A percentile compares a stretch with the other conserved stretches of the same genome.
Conservation (phyloP, 2,888 invertebrate genomes). For the Spilosoma lubricipeda region DNA sequence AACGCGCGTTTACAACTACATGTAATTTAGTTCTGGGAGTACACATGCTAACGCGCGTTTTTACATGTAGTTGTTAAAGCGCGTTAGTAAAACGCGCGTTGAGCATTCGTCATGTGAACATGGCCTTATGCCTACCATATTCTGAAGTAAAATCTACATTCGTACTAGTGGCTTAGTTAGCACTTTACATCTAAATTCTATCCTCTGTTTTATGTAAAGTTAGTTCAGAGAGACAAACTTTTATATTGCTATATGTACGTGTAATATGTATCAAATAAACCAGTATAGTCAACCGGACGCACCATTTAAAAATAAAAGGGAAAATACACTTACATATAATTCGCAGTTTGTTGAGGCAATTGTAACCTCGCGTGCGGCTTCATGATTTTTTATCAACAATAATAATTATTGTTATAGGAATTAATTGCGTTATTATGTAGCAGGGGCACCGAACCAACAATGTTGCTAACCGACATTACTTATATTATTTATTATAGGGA, state of each 20-base stretch:
- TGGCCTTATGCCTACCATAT: too few relatives aligned
- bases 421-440: slow-evolving; percentile 38
- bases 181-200: too few relatives aligned
- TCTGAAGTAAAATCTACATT: neutral
- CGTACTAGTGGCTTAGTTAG: too few relatives aligned
- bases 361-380: slow-evolving; percentile 19
- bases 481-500: slow-evolving; percentile 49
- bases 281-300: neutral
- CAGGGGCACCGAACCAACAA: slow-evolving; percentile 43
- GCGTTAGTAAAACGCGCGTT: too few relatives aligned
- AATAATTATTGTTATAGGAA: slow-evolving; percentile 33
- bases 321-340: slow-evolving; percentile 13
- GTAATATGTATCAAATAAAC: neutral
- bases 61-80: too few relatives aligned
- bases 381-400: slow-evolving; percentile 26
- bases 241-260: too few relatives aligned
- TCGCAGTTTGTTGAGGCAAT: neutral
- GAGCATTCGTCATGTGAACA: too few relatives aligned
- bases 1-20: too few relatives aligned
- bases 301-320: neutral
- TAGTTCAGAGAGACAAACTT: too few relatives aligned
- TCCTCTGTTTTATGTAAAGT: too few relatives aligned
- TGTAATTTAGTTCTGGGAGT: too few relatives aligned
- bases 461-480: slow-evolving; percentile 56
- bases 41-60: too few relatives aligned